Percentiles rank a stretch among this genome's conserved stretches.
Evolutionary conservation across 2,888 invertebrate species (phyloP).

Genomic region (Apamea monoglypha): DNA sequence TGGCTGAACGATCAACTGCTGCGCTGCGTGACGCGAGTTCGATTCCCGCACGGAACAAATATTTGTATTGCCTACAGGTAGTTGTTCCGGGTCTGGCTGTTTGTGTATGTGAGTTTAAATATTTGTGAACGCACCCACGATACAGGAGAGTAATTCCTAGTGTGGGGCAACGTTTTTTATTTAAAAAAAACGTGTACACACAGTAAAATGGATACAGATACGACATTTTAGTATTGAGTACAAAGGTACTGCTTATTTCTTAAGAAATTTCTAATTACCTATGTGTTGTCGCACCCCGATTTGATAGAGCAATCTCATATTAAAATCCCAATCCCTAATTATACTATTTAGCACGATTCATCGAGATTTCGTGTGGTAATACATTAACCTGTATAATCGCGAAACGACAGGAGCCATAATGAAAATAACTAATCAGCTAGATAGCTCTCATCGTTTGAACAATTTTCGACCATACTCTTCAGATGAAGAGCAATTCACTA

Average conservation of each 20-base stretch:
- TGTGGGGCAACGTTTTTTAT: no score
- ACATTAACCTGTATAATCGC: background rate
- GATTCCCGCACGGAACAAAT: no score
- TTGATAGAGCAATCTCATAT: background rate
- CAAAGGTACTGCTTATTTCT: background rate
- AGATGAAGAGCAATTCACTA: conserved; percentile 15
- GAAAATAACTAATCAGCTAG: conserved; percentile 45
- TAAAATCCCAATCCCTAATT: background rate
- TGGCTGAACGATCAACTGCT: no score
- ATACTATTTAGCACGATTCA: no score
- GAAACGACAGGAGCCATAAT: conserved; percentile 11
- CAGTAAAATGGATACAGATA: background rate
- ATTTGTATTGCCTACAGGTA: no score
- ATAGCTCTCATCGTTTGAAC: conserved; percentile 19
- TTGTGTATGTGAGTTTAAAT: no score
- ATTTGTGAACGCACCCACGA: no score
- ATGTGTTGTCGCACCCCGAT: background rate
- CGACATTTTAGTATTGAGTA: background rate
- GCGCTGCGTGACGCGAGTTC: no score
- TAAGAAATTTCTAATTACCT: background rate
- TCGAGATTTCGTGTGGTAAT: background rate
- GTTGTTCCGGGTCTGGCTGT: no score
- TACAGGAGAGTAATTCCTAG: no score
- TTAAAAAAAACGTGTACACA: no score
- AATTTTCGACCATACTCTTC: conserved; percentile 1